Evolutionary conservation across 2,113 vertebrate species (phyloP), one percentile per base, ranked within the genome.

Genomic region (Lophius piscatorius): DNA sequence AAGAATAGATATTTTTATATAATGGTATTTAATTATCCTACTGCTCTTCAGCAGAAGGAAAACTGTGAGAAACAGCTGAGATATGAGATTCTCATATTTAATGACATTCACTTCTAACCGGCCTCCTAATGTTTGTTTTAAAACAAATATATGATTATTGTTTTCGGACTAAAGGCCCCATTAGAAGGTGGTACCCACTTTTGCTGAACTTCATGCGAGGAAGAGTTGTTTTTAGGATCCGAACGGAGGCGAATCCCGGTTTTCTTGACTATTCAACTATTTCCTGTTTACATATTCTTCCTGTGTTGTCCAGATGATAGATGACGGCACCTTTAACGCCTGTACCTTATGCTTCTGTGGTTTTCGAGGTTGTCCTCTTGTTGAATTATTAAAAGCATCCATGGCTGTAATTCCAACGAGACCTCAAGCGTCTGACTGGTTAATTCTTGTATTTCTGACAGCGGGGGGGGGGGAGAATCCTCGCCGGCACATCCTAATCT

Each of bases 321-420:
- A 63, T 51, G 36, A 47, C 14, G 58, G 72, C 82, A 74, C 61
- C 21, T 76, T 74, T 70, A 40, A 69, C 65, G 80, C 55, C 59
- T 86, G 71, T 82, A 51, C 56, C 74, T 74, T 45, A 23, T 64
- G 68, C 29, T 80, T 78, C 66, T 79, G 84, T 90, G 75, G 69
- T 73, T 74, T 33, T 80, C 74, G 59, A 73, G 68, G 55, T 81
- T 74, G 84, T 84, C 65, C 49, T 59, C 44, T 63, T 75, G 49
- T 70, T 69, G 18, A 64, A 55, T 51, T 54, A 85, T 73, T 76
- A 85, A 84, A 85, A 58, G 31, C 39, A 73, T 82, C 66, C 10
- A 57, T 70, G 50, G 67, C 51, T 76, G 52, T 51, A 39, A 49
- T 23, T 71, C 41, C 36, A 72, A 52, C 20, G 23, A 36, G 65